These are phyloP conservation scores for Trogon surrucura DNA, from an alignment of 2,113 vertebrate genomes.

Conservation along the genomic window DNA sequence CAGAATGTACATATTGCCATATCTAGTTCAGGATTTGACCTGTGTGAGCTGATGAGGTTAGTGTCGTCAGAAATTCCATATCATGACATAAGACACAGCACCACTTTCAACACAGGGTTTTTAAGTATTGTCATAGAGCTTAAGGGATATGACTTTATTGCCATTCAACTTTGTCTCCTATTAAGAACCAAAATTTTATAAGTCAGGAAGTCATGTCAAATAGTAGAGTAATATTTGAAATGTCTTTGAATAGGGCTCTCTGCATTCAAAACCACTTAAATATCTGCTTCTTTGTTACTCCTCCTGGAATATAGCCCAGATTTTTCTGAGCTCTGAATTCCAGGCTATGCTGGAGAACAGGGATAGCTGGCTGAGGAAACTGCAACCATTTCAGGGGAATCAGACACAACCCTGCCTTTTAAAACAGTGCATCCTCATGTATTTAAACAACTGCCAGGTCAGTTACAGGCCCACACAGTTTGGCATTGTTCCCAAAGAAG, in stretches of 20 bases:
- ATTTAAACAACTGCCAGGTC: background rate
- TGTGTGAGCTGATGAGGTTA: background rate
- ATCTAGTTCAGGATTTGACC: background rate
- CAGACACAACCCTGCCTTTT: background rate
- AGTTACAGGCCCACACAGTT: background rate
- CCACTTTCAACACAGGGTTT: background rate
- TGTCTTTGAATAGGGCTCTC: background rate
- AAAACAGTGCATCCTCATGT: background rate
- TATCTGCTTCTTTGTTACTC: background rate
- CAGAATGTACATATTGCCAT: background rate
- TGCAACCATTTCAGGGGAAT: background rate
- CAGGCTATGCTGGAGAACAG: background rate
- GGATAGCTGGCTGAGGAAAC: background rate
- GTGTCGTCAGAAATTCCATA: background rate
- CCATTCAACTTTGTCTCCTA: background rate
- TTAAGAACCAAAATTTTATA: background rate
- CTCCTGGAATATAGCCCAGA: background rate
- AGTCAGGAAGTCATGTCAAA: slow-evolving; percentile 1
- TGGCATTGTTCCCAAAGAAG: background rate
- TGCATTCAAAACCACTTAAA: background rate
- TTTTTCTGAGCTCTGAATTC: background rate
- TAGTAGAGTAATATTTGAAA: background rate
- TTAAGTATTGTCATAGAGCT: background rate
- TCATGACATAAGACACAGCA: background rate
- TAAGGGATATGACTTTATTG: background rate